Evolutionary conservation across 1,140 invertebrate genomes (phyloP).

Genomic region (Heliothis virescens): DNA sequence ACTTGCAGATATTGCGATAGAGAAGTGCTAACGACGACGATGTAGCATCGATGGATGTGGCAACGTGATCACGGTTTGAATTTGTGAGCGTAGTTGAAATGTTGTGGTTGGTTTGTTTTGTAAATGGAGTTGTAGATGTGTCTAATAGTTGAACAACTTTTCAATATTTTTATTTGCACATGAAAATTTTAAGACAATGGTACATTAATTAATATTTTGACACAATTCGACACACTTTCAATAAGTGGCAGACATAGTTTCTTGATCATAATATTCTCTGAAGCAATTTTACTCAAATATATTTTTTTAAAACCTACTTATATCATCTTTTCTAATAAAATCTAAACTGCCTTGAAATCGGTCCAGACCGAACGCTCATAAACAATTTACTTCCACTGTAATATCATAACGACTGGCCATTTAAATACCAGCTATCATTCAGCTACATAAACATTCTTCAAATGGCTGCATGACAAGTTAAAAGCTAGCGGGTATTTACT

Average conservation of each 20-base stretch:
- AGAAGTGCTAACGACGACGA: constrained; percentile 24
- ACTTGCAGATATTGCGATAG: constrained; percentile 61
- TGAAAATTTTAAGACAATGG: no score
- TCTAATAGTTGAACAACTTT: no score
- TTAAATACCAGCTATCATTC: constrained; percentile 25
- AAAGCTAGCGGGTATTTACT: constrained; percentile 31
- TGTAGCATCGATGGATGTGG: neutral
- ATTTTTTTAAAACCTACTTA: no score
- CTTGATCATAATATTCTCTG: no score
- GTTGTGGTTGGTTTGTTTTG: no score
- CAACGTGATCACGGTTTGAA: neutral
- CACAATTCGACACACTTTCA: no score
- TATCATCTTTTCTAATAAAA: neutral
- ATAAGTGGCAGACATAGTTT: no score
- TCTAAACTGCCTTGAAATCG: no score
- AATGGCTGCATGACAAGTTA: constrained; percentile 27
- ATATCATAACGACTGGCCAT: constrained; percentile 28
- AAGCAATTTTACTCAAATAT: no score
- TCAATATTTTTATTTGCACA: no score
- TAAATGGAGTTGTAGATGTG: no score
- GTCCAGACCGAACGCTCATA: constrained; percentile 2
- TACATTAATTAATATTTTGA: no score
- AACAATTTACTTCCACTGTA: constrained; percentile 22
- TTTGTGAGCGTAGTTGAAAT: neutral
- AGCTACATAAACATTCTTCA: constrained; percentile 32